Conservation (phyloP, 1,140 invertebrate genomes). For the honey bee (Apis mellifera) region DNA sequence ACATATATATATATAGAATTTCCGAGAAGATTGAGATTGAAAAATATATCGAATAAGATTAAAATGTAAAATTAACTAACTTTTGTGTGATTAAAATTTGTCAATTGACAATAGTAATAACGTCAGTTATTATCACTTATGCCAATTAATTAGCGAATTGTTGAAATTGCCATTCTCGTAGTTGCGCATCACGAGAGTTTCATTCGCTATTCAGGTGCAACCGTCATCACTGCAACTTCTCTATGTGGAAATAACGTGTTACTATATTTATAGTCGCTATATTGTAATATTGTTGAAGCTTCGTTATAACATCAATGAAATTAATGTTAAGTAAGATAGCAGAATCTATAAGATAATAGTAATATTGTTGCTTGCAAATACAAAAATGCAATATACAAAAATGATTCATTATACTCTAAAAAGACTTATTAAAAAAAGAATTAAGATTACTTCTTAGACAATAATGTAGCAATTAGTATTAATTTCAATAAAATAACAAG, state of each 20-base stretch:
- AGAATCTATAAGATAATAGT: not conserved
- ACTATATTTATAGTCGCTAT: not conserved
- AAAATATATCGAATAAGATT: not conserved
- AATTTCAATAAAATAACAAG: too few relatives aligned
- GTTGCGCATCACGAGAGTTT: not conserved
- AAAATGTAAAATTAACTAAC: not conserved
- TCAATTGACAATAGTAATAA: not conserved
- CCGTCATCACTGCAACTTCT: not conserved
- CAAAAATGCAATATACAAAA: not conserved
- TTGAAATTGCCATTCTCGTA: not conserved
- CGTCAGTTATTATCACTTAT: not conserved
- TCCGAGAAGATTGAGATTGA: not conserved
- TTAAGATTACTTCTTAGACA: too few relatives aligned
- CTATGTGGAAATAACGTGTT: not conserved
- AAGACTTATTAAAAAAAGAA: not conserved
- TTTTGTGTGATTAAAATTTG: not conserved
- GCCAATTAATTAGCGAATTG: conserved; percentile 5
- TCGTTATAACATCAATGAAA: conserved; percentile 2
- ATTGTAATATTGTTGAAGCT: not conserved
- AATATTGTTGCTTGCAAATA: not conserved
- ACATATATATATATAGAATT: not conserved
- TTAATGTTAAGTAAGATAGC: not conserved
- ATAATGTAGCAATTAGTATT: too few relatives aligned
- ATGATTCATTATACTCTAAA: not conserved
- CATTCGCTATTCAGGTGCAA: not conserved